These are phyloP conservation scores for Meiosimyza platycephala DNA, from an alignment of 2,888 invertebrate species.

Conservation along the genomic window DNA sequence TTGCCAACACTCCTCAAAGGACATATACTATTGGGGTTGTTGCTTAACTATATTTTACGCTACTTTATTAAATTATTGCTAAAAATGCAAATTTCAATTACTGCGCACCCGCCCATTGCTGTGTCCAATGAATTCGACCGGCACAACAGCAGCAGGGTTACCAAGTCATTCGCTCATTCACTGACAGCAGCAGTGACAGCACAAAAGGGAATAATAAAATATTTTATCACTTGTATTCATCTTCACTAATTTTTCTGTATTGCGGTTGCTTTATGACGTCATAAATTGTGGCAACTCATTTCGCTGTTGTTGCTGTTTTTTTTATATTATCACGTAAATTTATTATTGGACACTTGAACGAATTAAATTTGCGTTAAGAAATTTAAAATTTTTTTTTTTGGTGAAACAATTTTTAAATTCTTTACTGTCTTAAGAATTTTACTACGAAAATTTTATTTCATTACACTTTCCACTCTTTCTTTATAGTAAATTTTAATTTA, in stretches of 20 bases:
- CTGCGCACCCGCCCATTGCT: conserved; percentile 6
- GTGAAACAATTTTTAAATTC: conserved; percentile 1
- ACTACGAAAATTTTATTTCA: background rate
- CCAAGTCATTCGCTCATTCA: background rate
- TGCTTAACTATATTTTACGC: too few species aligned
- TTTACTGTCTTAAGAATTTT: background rate
- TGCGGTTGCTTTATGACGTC: conserved; percentile 32
- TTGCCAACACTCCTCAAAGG: too few species aligned
- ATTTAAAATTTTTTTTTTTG: background rate
- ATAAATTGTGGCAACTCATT: conserved; percentile 30
- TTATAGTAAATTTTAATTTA: conserved; percentile 10
- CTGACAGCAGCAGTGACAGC: conserved; percentile 12
- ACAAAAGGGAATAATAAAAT: conserved; percentile 33
- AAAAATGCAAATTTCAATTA: conserved; percentile 35
- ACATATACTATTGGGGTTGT: too few species aligned
- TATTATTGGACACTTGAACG: background rate
- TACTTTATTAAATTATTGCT: conserved; percentile 18
- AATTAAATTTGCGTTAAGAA: background rate
- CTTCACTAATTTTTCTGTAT: conserved; percentile 30
- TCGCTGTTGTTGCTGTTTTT: background rate
- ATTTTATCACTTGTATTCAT: conserved; percentile 34
- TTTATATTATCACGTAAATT: background rate
- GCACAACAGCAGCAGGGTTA: too few species aligned
- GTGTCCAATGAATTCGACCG: background rate
- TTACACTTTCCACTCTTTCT: background rate